phyloP scores from a whole-genome alignment of 2,113 vertebrate species.

The Anoura caudifer region DNA sequence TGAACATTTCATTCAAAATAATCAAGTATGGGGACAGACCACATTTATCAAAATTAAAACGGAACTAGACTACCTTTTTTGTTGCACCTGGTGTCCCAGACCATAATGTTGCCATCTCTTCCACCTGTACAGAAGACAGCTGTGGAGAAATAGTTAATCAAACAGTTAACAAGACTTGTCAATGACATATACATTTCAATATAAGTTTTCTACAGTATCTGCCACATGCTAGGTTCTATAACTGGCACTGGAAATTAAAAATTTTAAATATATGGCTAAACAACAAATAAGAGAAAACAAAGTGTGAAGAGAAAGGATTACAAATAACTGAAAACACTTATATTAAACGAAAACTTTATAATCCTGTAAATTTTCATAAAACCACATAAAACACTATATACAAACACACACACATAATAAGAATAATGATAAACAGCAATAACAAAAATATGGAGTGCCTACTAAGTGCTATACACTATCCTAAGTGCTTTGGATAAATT shows the following conservation, averaged over 20 bases:
- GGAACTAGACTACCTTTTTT: slow-evolving; percentile 90
- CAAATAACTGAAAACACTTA: neutral
- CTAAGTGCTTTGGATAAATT: neutral
- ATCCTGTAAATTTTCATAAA: neutral
- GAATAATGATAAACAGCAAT: neutral
- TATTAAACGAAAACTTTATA: neutral
- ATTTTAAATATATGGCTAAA: neutral
- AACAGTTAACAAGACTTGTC: slow-evolving; percentile 26
- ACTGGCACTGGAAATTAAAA: neutral
- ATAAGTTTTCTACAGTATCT: neutral
- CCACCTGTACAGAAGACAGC: slow-evolving; percentile 97
- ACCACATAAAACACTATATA: neutral
- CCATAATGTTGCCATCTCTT: slow-evolving; percentile 97
- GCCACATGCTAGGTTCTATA: neutral
- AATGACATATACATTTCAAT: neutral
- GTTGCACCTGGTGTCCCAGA: slow-evolving; percentile 97
- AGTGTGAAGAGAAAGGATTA: neutral
- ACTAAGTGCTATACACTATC: neutral
- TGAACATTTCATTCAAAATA: slow-evolving; percentile 6
- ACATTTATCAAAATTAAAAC: neutral
- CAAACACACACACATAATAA: neutral
- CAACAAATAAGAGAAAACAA: neutral
- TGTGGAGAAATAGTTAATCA: slow-evolving; percentile 68
- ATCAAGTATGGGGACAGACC: neutral
- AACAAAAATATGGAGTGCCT: neutral